These are phyloP conservation scores for Plutella xylostella DNA, from an alignment of 2,888 invertebrate genomes.

Conservation along the genomic window DNA sequence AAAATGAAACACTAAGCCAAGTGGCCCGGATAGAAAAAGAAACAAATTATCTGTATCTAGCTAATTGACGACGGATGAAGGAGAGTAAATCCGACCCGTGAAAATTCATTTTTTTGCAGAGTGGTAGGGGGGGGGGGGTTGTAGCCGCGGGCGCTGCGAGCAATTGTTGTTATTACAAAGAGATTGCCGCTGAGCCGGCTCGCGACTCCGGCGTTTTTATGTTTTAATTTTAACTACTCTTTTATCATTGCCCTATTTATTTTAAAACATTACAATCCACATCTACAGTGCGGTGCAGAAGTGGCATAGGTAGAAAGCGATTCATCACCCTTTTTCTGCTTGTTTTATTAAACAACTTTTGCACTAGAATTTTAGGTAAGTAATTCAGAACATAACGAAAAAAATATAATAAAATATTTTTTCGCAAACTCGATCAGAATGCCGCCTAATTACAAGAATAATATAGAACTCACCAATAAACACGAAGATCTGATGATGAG, in stretches of 20 bases:
- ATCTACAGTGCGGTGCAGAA: too few species aligned
- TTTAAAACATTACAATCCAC: too few species aligned
- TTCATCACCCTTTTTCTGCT: too few species aligned
- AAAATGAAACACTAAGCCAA: constrained; percentile 47
- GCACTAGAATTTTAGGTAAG: too few species aligned
- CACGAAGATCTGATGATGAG: constrained; percentile 99
- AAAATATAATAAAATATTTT: too few species aligned
- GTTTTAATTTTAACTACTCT: constrained; percentile 36
- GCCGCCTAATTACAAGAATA: too few species aligned
- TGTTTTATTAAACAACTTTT: too few species aligned
- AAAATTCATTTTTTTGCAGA: constrained; percentile 35
- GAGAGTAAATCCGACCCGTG: constrained; percentile 50
- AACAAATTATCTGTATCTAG: constrained; percentile 59
- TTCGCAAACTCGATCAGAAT: too few species aligned
- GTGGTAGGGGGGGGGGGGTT: constrained; percentile 25
- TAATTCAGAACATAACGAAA: too few species aligned
- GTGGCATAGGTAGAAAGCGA: too few species aligned
- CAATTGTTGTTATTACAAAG: constrained; percentile 69
- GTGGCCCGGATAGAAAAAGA: constrained; percentile 41
- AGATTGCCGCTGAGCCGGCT: constrained; percentile 60
- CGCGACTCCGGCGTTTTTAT: constrained; percentile 45
- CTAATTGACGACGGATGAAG: constrained; percentile 64
- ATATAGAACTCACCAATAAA: constrained; percentile 88
- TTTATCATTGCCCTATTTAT: constrained; percentile 33
- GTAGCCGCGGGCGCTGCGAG: constrained; percentile 49